Conservation (phyloP, 2,113 vertebrate species). For the Harpagus bidentatus region DNA sequence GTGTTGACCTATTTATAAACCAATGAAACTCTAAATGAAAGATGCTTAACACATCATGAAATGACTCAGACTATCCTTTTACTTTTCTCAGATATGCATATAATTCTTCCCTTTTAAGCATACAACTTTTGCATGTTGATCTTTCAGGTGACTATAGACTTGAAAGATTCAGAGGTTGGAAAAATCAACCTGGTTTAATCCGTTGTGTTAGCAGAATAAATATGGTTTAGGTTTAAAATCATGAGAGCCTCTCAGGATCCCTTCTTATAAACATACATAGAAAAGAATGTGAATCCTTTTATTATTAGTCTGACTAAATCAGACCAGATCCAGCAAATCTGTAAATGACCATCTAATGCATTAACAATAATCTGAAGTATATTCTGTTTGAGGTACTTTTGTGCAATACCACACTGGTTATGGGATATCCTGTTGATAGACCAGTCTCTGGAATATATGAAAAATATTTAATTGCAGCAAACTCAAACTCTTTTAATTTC, state of each 20-base stretch:
- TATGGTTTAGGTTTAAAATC: not conserved
- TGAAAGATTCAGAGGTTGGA: not conserved
- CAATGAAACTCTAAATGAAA: not conserved
- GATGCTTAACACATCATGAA: not conserved
- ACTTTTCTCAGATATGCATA: not conserved
- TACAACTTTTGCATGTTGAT: not conserved
- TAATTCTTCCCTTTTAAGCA: not conserved
- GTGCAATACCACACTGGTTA: not conserved
- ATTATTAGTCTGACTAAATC: not conserved
- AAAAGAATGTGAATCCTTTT: not conserved
- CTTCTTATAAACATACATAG: not conserved
- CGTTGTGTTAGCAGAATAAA: not conserved
- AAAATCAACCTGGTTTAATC: not conserved
- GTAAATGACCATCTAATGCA: not conserved
- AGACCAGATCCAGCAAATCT: not conserved
- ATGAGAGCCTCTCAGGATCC: not conserved
- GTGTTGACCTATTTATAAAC: slow-evolving; percentile 34
- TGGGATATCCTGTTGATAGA: not conserved
- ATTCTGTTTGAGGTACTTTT: not conserved
- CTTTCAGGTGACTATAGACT: not conserved
- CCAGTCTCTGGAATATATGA: not conserved
- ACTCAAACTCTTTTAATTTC: not conserved
- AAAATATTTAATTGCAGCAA: not conserved
- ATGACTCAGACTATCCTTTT: not conserved
- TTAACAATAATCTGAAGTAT: not conserved